phyloP scores from a whole-genome alignment of 2,113 vertebrate species.

The Abramis brama region DNA sequence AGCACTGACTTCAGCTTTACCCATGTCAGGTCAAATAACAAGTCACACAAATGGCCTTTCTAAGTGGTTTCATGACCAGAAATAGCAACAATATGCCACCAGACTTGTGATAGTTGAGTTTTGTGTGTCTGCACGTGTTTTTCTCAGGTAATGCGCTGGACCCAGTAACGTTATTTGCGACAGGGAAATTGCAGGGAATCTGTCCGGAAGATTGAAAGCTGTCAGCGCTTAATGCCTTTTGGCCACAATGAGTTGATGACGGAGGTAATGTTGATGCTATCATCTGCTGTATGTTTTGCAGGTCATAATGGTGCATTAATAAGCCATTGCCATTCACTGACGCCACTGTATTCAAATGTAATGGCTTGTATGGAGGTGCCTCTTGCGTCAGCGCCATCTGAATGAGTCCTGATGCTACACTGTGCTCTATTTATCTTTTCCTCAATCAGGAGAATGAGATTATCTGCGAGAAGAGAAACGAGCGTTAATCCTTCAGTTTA shows the following conservation, averaged over 20 bases:
- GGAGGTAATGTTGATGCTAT: constrained; percentile 25
- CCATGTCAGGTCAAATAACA: not conserved
- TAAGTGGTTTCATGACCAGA: not conserved
- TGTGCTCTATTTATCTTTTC: constrained; percentile 45
- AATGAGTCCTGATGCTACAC: not conserved
- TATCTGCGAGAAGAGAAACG: constrained; percentile 48
- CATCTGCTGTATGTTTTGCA: not conserved
- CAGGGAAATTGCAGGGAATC: not conserved
- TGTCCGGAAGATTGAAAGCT: not conserved
- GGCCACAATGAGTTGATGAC: not conserved
- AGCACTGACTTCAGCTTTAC: not conserved
- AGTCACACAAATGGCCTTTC: not conserved
- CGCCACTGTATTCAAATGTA: constrained; percentile 41
- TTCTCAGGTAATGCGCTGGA: not conserved
- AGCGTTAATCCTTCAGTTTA: constrained; percentile 49
- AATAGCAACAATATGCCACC: not conserved
- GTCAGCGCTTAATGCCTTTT: not conserved
- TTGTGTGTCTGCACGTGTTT: not conserved
- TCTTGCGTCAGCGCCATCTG: constrained; percentile 23
- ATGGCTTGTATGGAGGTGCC: not conserved
- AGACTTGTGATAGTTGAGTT: not conserved
- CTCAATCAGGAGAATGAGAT: constrained; percentile 48
- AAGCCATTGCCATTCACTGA: not conserved
- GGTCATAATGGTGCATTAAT: constrained; percentile 6
- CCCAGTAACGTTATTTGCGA: not conserved